Evolutionary conservation across 2,113 vertebrate species (phyloP), one percentile per base, ranked within the genome.

Genomic region (Neodontobutis hainanensis): DNA sequence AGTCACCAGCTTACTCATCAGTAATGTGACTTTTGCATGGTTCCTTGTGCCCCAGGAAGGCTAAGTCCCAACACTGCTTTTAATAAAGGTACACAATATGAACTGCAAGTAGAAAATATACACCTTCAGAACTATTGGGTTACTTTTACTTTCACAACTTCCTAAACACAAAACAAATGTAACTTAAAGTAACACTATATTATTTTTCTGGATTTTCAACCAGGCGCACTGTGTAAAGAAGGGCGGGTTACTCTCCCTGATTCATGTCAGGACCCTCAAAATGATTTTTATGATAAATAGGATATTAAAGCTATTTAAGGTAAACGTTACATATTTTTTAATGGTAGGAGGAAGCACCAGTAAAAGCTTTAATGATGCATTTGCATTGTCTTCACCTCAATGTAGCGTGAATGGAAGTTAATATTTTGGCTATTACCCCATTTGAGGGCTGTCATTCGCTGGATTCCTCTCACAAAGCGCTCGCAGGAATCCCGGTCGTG

Each of bases 1-100:
- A 82, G 79, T 88, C 81, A 87, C 52, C 6, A 38, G 32, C 36
- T 79, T 61, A 78, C 69, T 84, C 83, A 83, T 77, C 71, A 46
- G 47, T 45, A 64, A 78, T 47, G 10, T 59, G 64, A 75, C 69
- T 65, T 80, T 42, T 4, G 3, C 35, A 27, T 6, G 12, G 15
- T 52, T 43, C 61, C 32, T n/a, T 49, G 11, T 44, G 40, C 56
- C 65, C 15, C 9, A 11, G 27, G 40, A 60, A 46, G 19, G 8
- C 47, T 8, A 35, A 15, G 56, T 38, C 53, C 62, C 11, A 4
- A 55, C 57, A 65, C 35, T 36, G 63, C 58, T 32, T 40, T 55
- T 49, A 15, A 34, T 40, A 35, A 61, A 57, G 19, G 50, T 61
- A 38, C 46, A 47, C 52, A 36, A 8, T 55, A 55, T 36, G 36